Evolutionary conservation across 2,888 invertebrate species (phyloP).

Genomic region (Eupelmus urozonus): DNA sequence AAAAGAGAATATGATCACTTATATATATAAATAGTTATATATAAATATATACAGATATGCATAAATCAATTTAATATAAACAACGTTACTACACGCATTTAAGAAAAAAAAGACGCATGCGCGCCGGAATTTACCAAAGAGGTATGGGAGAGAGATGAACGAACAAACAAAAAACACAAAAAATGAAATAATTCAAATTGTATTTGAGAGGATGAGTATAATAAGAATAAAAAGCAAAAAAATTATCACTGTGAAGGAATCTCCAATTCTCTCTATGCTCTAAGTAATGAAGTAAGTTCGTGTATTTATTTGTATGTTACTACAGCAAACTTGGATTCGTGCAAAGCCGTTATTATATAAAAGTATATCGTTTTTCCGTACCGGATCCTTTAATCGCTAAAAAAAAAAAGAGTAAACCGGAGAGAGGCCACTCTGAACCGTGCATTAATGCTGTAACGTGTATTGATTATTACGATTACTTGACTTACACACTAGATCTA

Average conservation of each 20-base stretch:
- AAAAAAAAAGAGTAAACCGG: slow-evolving; percentile 8
- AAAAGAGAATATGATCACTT: slow-evolving; percentile 68
- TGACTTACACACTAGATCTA: slow-evolving; percentile 73
- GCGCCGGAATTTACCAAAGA: slow-evolving; percentile 53
- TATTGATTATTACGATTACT: slow-evolving; percentile 72
- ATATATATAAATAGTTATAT: slow-evolving; percentile 67
- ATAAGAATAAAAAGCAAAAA: slow-evolving; percentile 18
- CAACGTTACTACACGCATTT: slow-evolving; percentile 64
- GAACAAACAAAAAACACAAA: slow-evolving; percentile 44
- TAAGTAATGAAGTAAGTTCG: slow-evolving; percentile 71
- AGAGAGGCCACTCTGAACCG: slow-evolving; percentile 66
- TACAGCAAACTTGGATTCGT: slow-evolving; percentile 63
- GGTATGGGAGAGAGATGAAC: slow-evolving; percentile 13
- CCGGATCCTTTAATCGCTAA: slow-evolving; percentile 59
- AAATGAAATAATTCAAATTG: background rate
- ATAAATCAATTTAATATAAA: slow-evolving; percentile 66
- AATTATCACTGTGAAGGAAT: slow-evolving; percentile 54
- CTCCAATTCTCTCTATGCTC: slow-evolving; percentile 52
- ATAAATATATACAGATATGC: slow-evolving; percentile 67
- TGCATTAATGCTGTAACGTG: slow-evolving; percentile 74
- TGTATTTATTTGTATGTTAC: slow-evolving; percentile 74
- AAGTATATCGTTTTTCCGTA: slow-evolving; percentile 62
- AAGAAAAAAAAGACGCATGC: slow-evolving; percentile 36
- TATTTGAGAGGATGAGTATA: background rate
- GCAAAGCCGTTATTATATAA: slow-evolving; percentile 66